phyloP scores from a whole-genome alignment of 2,888 invertebrate genomes.

The Drosophila eohydei region DNA sequence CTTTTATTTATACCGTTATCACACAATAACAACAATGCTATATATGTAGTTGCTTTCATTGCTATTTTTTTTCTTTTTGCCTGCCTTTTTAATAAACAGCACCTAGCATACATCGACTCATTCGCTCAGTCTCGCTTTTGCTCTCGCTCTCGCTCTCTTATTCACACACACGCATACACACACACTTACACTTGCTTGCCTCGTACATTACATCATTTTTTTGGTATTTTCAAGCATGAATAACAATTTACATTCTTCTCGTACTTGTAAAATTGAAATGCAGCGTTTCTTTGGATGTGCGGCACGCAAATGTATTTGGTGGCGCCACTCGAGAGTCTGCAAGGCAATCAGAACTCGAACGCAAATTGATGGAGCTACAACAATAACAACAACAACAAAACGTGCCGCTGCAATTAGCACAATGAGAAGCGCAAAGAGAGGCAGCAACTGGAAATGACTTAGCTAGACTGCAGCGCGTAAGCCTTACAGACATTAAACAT shows the following conservation, averaged over 20 bases:
- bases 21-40: constrained; percentile 25
- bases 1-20: constrained; percentile 71
- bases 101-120: constrained; percentile 6
- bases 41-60: constrained; percentile 34
- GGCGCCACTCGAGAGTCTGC: constrained; percentile 75
- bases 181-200: constrained; percentile 8
- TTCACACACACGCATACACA: not conserved
- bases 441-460: constrained; percentile 7
- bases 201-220: constrained; percentile 70
- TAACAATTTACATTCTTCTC: constrained; percentile 59
- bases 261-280: constrained; percentile 22
- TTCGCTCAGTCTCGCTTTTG: constrained; percentile 11
- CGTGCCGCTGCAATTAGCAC: constrained; percentile 19
- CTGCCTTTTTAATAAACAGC: constrained; percentile 70
- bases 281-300: constrained; percentile 76
- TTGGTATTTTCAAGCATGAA: constrained; percentile 72
- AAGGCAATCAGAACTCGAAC: constrained; percentile 23
- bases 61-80: constrained; percentile 23
- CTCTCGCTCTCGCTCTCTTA: constrained; percentile 11
- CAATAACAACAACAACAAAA: constrained; percentile 1
- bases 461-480: constrained; percentile 32
- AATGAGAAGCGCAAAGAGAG: constrained; percentile 22
- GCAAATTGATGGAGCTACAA: constrained; percentile 20
- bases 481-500: constrained; percentile 55
- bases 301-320: constrained; percentile 75